A percentile compares a stretch with the other conserved stretches of the same genome.
phyloP scores from a whole-genome alignment of 2,888 invertebrate genomes.

The Chymomyza caudatula region DNA sequence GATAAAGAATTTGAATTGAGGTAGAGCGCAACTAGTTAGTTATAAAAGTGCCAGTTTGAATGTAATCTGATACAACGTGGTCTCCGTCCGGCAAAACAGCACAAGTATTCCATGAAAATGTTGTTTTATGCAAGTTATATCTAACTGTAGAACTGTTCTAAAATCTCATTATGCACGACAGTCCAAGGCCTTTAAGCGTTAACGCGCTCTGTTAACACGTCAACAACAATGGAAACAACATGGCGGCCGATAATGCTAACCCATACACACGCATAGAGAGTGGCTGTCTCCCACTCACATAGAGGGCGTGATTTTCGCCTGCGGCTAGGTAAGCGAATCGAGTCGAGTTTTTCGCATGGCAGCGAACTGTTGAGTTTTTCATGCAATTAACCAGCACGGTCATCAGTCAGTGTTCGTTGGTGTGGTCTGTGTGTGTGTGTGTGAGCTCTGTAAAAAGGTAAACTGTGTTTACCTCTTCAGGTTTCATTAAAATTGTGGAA shows the following conservation, averaged over 20 bases:
- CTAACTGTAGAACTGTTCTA: too few species aligned
- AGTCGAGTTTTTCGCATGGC: too few species aligned
- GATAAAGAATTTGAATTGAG: too few species aligned
- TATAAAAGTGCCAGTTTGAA: too few species aligned
- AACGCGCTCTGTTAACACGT: neutral
- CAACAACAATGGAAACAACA: neutral
- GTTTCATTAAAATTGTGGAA: constrained; percentile 43
- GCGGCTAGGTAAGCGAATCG: neutral
- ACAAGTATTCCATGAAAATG: too few species aligned
- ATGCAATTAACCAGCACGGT: constrained; percentile 43
- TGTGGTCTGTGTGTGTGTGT: neutral
- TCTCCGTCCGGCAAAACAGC: too few species aligned
- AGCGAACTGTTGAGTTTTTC: constrained; percentile 38
- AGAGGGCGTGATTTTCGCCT: neutral
- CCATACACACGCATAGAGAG: neutral
- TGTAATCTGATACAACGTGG: too few species aligned
- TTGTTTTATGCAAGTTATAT: too few species aligned
- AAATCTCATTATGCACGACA: neutral
- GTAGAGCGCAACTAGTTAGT: too few species aligned
- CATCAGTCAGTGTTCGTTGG: constrained; percentile 19
- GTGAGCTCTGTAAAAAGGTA: constrained; percentile 3
- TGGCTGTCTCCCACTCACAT: too few species aligned
- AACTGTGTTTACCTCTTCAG: constrained; percentile 44
- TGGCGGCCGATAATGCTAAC: neutral
- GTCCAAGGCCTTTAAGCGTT: neutral